Conservation (phyloP, 2,888 invertebrate genomes). For the Cotesia congregata region DNA sequence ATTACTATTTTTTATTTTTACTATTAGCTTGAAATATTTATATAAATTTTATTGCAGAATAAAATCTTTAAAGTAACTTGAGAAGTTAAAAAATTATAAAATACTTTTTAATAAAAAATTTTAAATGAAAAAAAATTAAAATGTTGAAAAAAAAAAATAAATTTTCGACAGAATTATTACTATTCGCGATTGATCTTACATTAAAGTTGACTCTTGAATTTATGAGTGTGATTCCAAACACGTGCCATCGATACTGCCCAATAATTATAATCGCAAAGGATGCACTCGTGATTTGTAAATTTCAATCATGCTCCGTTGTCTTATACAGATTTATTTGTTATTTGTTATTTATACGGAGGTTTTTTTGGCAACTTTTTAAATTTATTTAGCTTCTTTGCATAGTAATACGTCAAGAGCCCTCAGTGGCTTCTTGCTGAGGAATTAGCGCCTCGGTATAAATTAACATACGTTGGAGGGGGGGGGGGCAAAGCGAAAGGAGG, state of each 20-base stretch:
- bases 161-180: background rate
- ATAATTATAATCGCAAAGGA: constrained; percentile 20
- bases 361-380: constrained; percentile 7
- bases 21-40: too few relatives aligned
- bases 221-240: constrained; percentile 17
- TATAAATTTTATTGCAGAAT: too few relatives aligned
- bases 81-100: too few relatives aligned
- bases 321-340: constrained; percentile 5
- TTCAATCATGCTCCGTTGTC: constrained; percentile 14
- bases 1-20: too few relatives aligned
- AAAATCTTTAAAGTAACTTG: too few relatives aligned
- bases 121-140: too few relatives aligned
- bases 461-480: constrained; percentile 40
- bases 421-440: background rate
- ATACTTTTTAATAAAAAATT: too few relatives aligned
- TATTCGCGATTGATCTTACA: background rate
- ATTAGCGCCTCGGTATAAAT: constrained; percentile 48
- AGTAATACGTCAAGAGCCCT: constrained; percentile 14
- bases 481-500: constrained; percentile 12
- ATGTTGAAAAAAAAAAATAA: too few relatives aligned
- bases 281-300: constrained; percentile 19
- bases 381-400: constrained; percentile 4
- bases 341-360: background rate
- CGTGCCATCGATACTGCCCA: constrained; percentile 21
- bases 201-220: constrained; percentile 20